Evolutionary conservation across 2,888 invertebrate genomes (phyloP).

Genomic region (Axea sp.): DNA sequence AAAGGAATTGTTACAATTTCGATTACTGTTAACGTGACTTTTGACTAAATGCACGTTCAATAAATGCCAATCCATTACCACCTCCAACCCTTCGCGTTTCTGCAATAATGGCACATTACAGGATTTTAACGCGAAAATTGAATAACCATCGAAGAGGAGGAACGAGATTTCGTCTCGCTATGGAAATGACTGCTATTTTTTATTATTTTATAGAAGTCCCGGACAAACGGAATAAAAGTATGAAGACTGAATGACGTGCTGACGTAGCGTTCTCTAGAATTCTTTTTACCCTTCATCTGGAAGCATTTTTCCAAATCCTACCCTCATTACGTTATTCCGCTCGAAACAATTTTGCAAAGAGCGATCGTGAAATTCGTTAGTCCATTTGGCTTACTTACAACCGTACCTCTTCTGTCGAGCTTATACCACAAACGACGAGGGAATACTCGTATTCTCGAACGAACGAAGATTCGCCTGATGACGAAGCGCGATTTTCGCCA

Average conservation of each 20-base stretch:
- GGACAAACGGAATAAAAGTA: constrained; percentile 74
- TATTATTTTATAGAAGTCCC: constrained; percentile 52
- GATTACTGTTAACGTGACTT: constrained; percentile 28
- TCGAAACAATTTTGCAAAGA: constrained; percentile 68
- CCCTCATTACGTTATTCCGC: constrained; percentile 67
- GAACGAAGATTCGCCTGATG: constrained; percentile 70
- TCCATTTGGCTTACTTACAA: constrained; percentile 17
- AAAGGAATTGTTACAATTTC: too few species aligned
- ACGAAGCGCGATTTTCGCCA: constrained; percentile 77
- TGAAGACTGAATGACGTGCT: constrained; percentile 76
- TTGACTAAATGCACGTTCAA: constrained; percentile 63
- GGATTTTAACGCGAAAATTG: constrained; percentile 77
- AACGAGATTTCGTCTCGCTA: constrained; percentile 75
- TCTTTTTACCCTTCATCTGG: constrained; percentile 48
- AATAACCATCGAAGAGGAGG: constrained; percentile 73
- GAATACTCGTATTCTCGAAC: constrained; percentile 8
- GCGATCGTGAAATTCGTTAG: constrained; percentile 50
- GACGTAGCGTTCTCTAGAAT: constrained; percentile 67
- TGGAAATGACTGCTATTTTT: constrained; percentile 70
- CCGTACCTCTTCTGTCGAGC: constrained; percentile 22
- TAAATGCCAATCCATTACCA: constrained; percentile 70
- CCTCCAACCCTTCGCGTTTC: constrained; percentile 61
- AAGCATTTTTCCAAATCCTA: constrained; percentile 41
- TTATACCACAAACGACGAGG: constrained; percentile 18
- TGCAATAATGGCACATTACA: constrained; percentile 76